A percentile compares a stretch with the other conserved stretches of the same genome.
These are phyloP conservation scores for Callionymus lyra DNA, from an alignment of 2,113 vertebrate genomes.

Conservation along the genomic window DNA sequence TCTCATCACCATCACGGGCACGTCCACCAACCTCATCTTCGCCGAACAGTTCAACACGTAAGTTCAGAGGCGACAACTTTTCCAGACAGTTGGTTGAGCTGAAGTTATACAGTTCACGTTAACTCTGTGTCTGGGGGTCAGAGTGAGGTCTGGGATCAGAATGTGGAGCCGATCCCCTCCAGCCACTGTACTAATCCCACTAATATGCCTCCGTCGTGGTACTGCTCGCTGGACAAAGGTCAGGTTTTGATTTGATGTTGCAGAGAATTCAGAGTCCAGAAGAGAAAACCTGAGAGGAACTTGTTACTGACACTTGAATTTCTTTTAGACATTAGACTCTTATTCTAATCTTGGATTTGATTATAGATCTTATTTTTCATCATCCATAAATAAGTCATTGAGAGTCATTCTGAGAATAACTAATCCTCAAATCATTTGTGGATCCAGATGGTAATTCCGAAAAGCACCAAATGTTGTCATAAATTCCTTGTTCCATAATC, in stretches of 20 bases:
- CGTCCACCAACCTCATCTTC: slow-evolving; percentile 96
- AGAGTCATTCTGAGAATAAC: too few relatives aligned
- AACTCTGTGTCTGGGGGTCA: slow-evolving; percentile 3
- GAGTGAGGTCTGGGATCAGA: slow-evolving; percentile 22
- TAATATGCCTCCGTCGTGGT: slow-evolving; percentile 48
- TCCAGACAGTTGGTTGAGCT: neutral
- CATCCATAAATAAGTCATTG: too few relatives aligned
- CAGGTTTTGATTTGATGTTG: slow-evolving; percentile 21
- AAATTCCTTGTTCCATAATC: too few relatives aligned
- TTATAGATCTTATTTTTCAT: too few relatives aligned
- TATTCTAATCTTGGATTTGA: too few relatives aligned
- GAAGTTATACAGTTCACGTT: slow-evolving; percentile 1
- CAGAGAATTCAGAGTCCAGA: neutral
- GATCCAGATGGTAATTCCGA: too few relatives aligned
- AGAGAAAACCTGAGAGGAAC: neutral
- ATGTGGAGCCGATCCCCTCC: slow-evolving; percentile 40
- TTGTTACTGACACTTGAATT: too few relatives aligned
- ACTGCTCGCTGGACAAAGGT: slow-evolving; percentile 50
- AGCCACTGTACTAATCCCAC: slow-evolving; percentile 28
- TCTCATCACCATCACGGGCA: slow-evolving; percentile 94
- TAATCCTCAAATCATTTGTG: too few relatives aligned
- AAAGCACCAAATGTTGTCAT: too few relatives aligned
- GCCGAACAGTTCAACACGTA: slow-evolving; percentile 97
- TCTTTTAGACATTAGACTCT: too few relatives aligned
- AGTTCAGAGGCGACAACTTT: slow-evolving; percentile 6